Evolutionary conservation across 2,888 invertebrate genomes (phyloP), one percentile per base, ranked within the genome.

Genomic region (Palloptera scutellata): DNA sequence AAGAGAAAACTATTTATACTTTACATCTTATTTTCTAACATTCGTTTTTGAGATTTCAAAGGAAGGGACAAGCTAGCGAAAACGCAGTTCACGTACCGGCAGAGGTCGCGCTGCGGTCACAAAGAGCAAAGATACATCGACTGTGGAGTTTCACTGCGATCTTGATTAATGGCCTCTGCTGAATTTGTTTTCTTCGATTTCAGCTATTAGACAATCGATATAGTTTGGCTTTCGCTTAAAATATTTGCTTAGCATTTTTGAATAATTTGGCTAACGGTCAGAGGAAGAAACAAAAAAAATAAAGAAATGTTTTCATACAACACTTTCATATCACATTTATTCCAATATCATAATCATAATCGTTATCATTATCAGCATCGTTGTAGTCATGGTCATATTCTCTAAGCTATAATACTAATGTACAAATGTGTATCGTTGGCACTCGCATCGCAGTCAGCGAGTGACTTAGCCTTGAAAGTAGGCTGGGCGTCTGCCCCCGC

Each of bases 351-450:
- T 48, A 61, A 48, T 30, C 13, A 3, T 9, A 41, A 42, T 62
- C 41, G 52, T 53, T 62, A 53, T 53, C 62, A n/a, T 53, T n/a
- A 41, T 62, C 11, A 10, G 17, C 20, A n/a, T 62, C 54, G 3
- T 45, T 15, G 9, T 20, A 13, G 40, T 59, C 42, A 15, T 52
- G 74, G 75, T 77, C 75, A 75, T 77, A 76, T 75, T 52, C 55
- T 69, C 74, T 76, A 75, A 76, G 74, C 75, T 79, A 79, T 79
- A 79, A 80, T 80, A 79, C 80, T 79, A 75, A 58, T 12, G 41
- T 45, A 53, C 17, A 30, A 30, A 30, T 30, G 30, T 59, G 11
- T 10, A 19, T 51, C n/a, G 48, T 59, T 20, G 61, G 6, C 43
- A 17, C 12, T 54, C 45, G 42, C 17, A 3, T n/a, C 64, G 51